phyloP scores from a whole-genome alignment of 2,113 vertebrate species.

The Rynchops niger region DNA sequence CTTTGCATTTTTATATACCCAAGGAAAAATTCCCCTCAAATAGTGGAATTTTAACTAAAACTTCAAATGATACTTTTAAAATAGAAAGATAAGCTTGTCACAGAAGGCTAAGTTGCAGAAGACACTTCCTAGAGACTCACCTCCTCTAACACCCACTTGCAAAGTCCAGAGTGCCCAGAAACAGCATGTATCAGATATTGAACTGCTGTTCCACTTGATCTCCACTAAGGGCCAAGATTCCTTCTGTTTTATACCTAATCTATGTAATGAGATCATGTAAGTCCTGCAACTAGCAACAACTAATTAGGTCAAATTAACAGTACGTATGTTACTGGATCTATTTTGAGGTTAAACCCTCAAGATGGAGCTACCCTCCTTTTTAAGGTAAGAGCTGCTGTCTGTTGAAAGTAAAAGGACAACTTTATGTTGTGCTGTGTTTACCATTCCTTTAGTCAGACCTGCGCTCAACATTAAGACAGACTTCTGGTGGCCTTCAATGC shows the following conservation, averaged over 20 bases:
- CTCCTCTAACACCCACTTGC: neutral
- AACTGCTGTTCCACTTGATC: neutral
- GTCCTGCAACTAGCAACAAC: conserved; percentile 19
- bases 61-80: neutral
- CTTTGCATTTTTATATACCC: neutral
- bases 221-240: neutral
- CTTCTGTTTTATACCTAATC: conserved; percentile 17
- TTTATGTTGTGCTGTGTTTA: neutral
- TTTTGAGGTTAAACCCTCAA: conserved; percentile 41
- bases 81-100: neutral
- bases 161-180: neutral
- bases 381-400: neutral
- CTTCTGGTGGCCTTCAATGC: neutral
- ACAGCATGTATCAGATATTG: neutral
- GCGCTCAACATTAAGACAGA: neutral
- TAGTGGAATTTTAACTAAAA: neutral
- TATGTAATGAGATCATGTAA: conserved; percentile 44
- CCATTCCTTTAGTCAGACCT: neutral
- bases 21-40: neutral
- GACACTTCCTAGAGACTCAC: neutral
- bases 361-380: neutral
- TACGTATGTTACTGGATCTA: conserved; percentile 45
- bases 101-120: neutral
- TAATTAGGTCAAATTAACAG: conserved; percentile 68
- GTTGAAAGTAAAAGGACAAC: neutral